Percentiles rank a stretch among this genome's conserved stretches.
phyloP scores from a whole-genome alignment of 2,888 invertebrate species.

The Phalangium opilio region DNA sequence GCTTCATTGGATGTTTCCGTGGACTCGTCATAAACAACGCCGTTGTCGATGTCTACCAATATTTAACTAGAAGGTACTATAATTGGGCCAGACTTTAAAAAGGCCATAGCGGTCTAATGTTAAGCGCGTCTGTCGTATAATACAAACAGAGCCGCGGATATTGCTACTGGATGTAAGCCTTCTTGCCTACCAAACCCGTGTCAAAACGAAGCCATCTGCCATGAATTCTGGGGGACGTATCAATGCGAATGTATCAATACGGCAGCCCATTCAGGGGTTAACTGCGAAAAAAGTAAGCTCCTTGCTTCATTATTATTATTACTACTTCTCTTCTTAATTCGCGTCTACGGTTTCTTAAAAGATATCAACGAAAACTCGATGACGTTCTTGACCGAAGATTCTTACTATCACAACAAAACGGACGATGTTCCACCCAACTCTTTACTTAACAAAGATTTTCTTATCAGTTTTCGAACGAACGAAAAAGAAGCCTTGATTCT shows the following conservation, averaged over 20 bases:
- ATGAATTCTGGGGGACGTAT: constrained; percentile 70
- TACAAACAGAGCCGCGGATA: constrained; percentile 48
- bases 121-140: background rate
- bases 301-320: background rate
- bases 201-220: constrained; percentile 66
- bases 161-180: constrained; percentile 82
- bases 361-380: constrained; percentile 79
- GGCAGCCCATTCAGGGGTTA: constrained; percentile 78
- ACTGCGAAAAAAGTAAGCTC: constrained; percentile 72
- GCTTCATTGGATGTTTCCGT: constrained; percentile 83
- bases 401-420: constrained; percentile 50
- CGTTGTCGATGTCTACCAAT: constrained; percentile 76
- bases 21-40: constrained; percentile 82
- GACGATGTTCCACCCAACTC: constrained; percentile 46
- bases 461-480: constrained; percentile 78
- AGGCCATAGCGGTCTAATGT: background rate
- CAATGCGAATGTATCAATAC: constrained; percentile 83
- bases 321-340: background rate
- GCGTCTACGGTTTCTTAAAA: constrained; percentile 31
- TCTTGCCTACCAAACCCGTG: constrained; percentile 89
- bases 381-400: constrained; percentile 65
- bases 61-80: constrained; percentile 46
- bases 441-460: constrained; percentile 60
- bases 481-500: constrained; percentile 56
- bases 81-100: too few species aligned